Percentiles rank a stretch among this genome's conserved stretches.
phyloP scores from a whole-genome alignment of 2,888 invertebrate species.

The Choristoneura rosaceana region DNA sequence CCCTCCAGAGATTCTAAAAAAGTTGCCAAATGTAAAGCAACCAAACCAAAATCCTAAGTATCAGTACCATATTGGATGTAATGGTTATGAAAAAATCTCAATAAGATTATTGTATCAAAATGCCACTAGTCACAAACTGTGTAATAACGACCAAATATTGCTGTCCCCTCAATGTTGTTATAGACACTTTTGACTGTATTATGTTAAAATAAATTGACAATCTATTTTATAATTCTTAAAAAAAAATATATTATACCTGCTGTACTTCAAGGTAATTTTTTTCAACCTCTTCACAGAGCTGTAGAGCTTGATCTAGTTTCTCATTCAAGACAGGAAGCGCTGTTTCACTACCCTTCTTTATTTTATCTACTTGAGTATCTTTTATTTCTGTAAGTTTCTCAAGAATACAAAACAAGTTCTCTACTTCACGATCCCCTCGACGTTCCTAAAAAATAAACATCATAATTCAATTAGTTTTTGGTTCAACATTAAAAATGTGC shows the following conservation, averaged over 20 bases:
- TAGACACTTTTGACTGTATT: too few relatives aligned
- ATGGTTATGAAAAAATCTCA: too few relatives aligned
- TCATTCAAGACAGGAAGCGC: conserved; percentile 87
- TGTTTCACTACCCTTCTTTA: conserved; percentile 86
- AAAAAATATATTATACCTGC: conserved; percentile 70
- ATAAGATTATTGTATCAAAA: too few relatives aligned
- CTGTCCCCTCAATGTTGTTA: too few relatives aligned
- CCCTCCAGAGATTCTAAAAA: too few relatives aligned
- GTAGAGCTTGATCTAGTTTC: conserved; percentile 88
- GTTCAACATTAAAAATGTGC: not conserved
- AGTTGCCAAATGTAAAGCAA: too few relatives aligned
- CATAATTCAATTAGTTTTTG: not conserved
- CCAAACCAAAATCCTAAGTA: too few relatives aligned
- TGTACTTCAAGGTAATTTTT: conserved; percentile 85
- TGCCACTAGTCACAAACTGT: too few relatives aligned
- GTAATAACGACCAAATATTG: too few relatives aligned
- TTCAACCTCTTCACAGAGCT: conserved; percentile 87
- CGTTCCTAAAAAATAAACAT: conserved; percentile 85
- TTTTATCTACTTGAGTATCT: conserved; percentile 89
- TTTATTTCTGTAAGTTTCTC: conserved; percentile 92
- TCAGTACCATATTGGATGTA: too few relatives aligned
- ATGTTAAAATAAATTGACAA: too few relatives aligned
- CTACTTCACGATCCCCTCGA: conserved; percentile 92
- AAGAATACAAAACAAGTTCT: conserved; percentile 90
- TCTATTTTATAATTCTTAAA: conserved; percentile 21